Percentiles rank a stretch among this genome's conserved stretches.
These are phyloP conservation scores for Fregetta grallaria DNA, from an alignment of 2,113 vertebrate genomes.

Conservation along the genomic window DNA sequence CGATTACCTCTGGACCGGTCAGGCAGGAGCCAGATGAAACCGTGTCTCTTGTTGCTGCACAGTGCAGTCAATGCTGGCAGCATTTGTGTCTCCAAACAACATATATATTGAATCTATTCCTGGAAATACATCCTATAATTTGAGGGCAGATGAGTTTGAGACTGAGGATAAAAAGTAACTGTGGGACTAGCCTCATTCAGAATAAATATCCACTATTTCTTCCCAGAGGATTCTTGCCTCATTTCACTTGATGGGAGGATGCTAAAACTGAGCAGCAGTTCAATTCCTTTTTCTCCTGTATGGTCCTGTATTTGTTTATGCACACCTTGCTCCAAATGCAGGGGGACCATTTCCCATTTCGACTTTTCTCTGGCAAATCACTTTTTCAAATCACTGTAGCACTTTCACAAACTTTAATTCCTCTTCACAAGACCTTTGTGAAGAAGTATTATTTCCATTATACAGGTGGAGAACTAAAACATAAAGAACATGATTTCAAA, in stretches of 20 bases:
- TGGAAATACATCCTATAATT: constrained; percentile 6
- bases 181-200: not conserved
- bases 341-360: not conserved
- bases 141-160: not conserved
- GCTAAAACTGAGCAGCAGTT: not conserved
- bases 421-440: not conserved
- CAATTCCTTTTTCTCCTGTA: not conserved
- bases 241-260: not conserved
- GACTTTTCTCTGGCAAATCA: not conserved
- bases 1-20: not conserved
- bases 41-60: not conserved
- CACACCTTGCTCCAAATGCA: not conserved
- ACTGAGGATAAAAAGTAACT: not conserved
- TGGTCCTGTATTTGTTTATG: not conserved
- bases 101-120: not conserved
- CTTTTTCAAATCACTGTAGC: not conserved
- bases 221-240: not conserved
- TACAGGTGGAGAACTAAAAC: not conserved
- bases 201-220: not conserved
- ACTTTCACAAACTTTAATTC: not conserved
- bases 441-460: not conserved
- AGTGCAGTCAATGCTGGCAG: not conserved
- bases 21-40: not conserved
- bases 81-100: not conserved
- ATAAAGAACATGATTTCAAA: not conserved